phyloP scores from a whole-genome alignment of 2,113 vertebrate species.

The Xenopus borealis region DNA sequence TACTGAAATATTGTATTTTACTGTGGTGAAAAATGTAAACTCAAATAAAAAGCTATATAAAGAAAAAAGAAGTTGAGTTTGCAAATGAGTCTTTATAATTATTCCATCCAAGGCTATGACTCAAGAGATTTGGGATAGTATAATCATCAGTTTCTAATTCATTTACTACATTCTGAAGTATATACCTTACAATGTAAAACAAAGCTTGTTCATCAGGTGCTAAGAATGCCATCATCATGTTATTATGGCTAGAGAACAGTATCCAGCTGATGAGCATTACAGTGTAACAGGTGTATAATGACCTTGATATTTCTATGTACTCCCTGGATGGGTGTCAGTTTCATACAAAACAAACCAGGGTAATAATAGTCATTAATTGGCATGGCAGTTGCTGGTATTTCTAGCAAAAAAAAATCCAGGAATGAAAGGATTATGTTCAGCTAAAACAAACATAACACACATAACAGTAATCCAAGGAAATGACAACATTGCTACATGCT shows the following conservation, averaged over 20 bases:
- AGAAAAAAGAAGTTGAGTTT: too few relatives aligned
- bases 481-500: slow-evolving; percentile 1
- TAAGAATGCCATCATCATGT: slow-evolving; percentile 11
- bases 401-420: slow-evolving; percentile 13
- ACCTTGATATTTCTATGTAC: slow-evolving; percentile 39
- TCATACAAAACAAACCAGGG: slow-evolving; percentile 35
- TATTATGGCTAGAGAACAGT: slow-evolving; percentile 34
- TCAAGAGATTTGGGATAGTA: too few relatives aligned
- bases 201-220: slow-evolving; percentile 18
- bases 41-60: too few relatives aligned
- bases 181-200: too few relatives aligned
- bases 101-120: too few relatives aligned
- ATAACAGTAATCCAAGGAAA: slow-evolving; percentile 17
- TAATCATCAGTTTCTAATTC: too few relatives aligned
- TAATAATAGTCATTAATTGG: slow-evolving; percentile 44
- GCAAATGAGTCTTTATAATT: too few relatives aligned
- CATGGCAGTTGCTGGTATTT: slow-evolving; percentile 31
- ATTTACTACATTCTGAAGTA: too few relatives aligned
- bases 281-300: slow-evolving; percentile 39
- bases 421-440: slow-evolving; percentile 28
- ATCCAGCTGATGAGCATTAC: slow-evolving; percentile 21
- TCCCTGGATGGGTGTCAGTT: slow-evolving; percentile 33
- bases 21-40: too few relatives aligned
- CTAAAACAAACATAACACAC: slow-evolving; percentile 11
- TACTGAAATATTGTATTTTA: too few relatives aligned